Base-by-base conservation (phyloP, 1,140 invertebrate genomes). In the Heliothis subflexa region DNA sequence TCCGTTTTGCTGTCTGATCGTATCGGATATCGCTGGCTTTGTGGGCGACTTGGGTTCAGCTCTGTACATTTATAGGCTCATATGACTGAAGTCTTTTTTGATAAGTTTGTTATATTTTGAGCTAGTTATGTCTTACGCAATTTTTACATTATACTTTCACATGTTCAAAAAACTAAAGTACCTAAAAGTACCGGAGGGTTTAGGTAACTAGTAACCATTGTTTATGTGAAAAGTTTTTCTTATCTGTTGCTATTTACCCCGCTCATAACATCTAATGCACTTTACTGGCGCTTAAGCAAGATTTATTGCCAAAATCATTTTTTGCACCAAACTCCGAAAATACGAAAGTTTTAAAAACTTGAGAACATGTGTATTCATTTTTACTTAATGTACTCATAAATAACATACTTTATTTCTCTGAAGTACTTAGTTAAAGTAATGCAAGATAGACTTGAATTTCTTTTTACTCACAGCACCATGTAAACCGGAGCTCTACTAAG, bases 401-500 rank as follows among this genome's bases (percentile, higher is more conserved):
- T 66, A 66, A 66, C 62, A 12, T 2, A 59, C n/a, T 40, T 66
- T 66, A 66, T 47, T 66, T 64, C 47, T 25, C 55, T 59, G 11
- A 13, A 47, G 62, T 66, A n/a, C n/a, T n/a, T n/a, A 18, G 62
- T 47, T 45, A 18, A 16, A 45, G 33, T 45, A 45, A 16, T 64
- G 11, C 61, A 64, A 16, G 61, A 11, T 12, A 11, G 13, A 45
- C n/a, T 45, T 14, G 18, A 68, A 50, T 18, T 50, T 10, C 50
- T 68, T 16, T 14, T 50, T 40, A 28, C 62, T 18, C 14, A 47
- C 33, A 21, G 47, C 64, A 18, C 16, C 86, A 91, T 91, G 83
- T 91, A 86, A 90, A 73, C 85, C 84, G 2, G 59, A 40, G 78
- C 59, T 83, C 47, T 78, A 64, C 28, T 59, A 90, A 91, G 90